Percentiles rank a stretch among this genome's conserved stretches.
Evolutionary conservation across 2,888 invertebrate species (phyloP).

Genomic region (Dendrolimus houi): DNA sequence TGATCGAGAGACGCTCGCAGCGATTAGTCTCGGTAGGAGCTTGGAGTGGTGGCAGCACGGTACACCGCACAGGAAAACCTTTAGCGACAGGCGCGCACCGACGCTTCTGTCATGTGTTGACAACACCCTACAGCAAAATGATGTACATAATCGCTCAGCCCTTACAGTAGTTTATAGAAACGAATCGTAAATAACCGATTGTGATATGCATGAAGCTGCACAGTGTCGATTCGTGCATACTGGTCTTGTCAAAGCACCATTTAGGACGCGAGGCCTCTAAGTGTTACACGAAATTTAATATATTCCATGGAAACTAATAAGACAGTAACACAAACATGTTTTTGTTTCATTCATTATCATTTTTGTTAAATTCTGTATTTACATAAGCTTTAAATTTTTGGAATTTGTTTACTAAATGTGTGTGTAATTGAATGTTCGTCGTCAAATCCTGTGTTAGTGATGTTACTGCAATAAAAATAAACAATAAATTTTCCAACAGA

Average conservation of each 20-base stretch:
- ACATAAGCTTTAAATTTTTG: slow-evolving; percentile 18
- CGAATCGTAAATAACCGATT: slow-evolving; percentile 40
- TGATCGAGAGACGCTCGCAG: slow-evolving; percentile 51
- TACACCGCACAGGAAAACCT: slow-evolving; percentile 62
- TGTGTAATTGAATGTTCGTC: slow-evolving; percentile 26
- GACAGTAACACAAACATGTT: slow-evolving; percentile 1
- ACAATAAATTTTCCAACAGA: too few relatives aligned
- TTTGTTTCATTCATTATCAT: slow-evolving; percentile 8
- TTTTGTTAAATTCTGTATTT: slow-evolving; percentile 11
- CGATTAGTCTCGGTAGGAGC: slow-evolving; percentile 58
- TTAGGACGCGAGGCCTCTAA: slow-evolving; percentile 43
- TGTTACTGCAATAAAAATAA: too few relatives aligned
- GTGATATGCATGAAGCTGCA: slow-evolving; percentile 63
- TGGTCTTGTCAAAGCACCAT: slow-evolving; percentile 53
- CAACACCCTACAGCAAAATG: slow-evolving; percentile 46
- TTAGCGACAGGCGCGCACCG: slow-evolving; percentile 66
- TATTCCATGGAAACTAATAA: slow-evolving; percentile 16
- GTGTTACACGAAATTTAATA: slow-evolving; percentile 37
- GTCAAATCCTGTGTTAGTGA: not conserved
- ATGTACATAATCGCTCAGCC: slow-evolving; percentile 66
- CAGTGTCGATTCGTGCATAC: slow-evolving; percentile 56
- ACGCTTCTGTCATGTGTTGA: slow-evolving; percentile 58
- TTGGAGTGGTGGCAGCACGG: slow-evolving; percentile 63
- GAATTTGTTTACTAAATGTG: slow-evolving; percentile 24
- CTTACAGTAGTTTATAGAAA: slow-evolving; percentile 56